Base-by-base conservation (phyloP, 2,797 vertebrate genomes). In the Syndactyla subalaris region DNA sequence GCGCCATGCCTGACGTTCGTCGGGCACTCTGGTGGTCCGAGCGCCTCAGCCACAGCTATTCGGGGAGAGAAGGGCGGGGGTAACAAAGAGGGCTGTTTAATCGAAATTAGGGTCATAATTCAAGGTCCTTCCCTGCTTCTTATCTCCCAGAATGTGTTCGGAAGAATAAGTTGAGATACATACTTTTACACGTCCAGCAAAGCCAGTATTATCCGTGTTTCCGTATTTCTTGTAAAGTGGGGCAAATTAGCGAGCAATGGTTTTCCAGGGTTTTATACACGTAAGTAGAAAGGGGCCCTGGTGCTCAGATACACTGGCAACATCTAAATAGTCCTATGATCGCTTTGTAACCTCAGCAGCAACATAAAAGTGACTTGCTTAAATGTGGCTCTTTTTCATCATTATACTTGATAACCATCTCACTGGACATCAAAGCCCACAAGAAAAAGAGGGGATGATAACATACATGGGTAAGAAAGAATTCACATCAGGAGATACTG, bases 141-240 rank as follows among this genome's bases (percentile, higher is more conserved):
- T 20, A 3, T 5, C 17, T 19, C 38, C 32, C 59, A 36, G 59
- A 80, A 57, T 20, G 34, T 39, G 17, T 27, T 38, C 1, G 0
- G 19, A 38, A 41, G 21, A 6, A 26, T 12, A 36, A 8, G n/a
- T 54, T 57, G 65, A 73, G 36, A 6, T 38, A 27, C 1, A 3
- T 15, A 14, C 11, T 7, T 17, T 3, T 4, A 4, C 6, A 13
- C 0, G 0, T 10, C 72, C 54, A 19, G 36, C 66, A 51, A 54
- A 65, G 61, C 19, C 63, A 12, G 9, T 2, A 11, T 17, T 51
- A 51, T 51, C 30, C 0, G 0, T 30, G 5, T 29, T 54, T 58
- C n/a, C 0, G 0, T 41, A 27, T 38, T 48, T 70, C 51, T 54
- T 15, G n/a, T 13, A 21, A 57, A 76, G 41, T 1, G 2, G 5